These are phyloP conservation scores for Avahi laniger DNA, from an alignment of 2,797 vertebrate species.

Conservation along the genomic window DNA sequence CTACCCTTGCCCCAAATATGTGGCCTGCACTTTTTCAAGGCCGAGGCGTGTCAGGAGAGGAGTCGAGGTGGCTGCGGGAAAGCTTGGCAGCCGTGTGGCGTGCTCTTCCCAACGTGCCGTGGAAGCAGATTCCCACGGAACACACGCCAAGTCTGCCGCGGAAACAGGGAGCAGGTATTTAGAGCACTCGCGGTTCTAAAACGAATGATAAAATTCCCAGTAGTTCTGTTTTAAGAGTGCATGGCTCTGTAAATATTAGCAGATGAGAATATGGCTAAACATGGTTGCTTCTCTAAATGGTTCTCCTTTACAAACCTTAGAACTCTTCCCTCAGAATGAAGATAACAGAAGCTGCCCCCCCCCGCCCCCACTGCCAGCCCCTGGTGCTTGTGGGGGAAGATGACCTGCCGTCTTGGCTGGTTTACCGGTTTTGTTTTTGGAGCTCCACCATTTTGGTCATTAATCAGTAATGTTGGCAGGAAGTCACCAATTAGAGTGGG, in stretches of 20 bases:
- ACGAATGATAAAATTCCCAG: background rate
- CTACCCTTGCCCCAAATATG: background rate
- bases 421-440: background rate
- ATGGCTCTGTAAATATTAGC: background rate
- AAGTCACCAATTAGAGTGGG: background rate
- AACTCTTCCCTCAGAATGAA: background rate
- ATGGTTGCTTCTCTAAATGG: background rate
- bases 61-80: background rate
- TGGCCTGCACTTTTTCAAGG: background rate
- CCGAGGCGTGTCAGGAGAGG: background rate
- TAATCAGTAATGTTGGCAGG: background rate
- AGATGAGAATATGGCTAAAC: background rate
- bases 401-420: background rate
- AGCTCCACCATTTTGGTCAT: fast-evolving
- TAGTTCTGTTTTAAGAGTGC: background rate
- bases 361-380: no score
- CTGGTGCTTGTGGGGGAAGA: no score
- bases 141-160: background rate
- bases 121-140: background rate
- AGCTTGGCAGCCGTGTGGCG: background rate
- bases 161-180: background rate
- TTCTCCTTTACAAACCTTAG: background rate
- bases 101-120: background rate
- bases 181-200: background rate
- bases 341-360: background rate